Evolutionary conservation across 2,888 invertebrate species (phyloP).

Genomic region (Pasiphila rectangulata): DNA sequence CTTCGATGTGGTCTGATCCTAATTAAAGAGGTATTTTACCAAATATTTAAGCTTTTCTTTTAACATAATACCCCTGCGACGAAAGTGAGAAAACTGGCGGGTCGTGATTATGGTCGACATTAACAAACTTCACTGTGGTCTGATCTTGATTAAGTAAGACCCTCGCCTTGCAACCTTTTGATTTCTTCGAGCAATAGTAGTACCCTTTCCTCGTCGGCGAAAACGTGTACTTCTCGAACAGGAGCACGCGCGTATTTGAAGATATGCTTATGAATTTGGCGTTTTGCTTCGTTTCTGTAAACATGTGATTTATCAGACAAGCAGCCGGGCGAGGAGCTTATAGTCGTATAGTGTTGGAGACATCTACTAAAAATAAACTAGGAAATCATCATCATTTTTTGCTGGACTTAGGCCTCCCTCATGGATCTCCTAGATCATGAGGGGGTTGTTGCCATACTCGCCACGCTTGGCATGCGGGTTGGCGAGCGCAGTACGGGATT

Average conservation of each 20-base stretch:
- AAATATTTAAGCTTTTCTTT: conserved; percentile 7
- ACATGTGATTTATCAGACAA: no score
- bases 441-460: no score
- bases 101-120: conserved; percentile 44
- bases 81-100: conserved; percentile 41
- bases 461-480: no score
- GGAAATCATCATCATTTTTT: no score
- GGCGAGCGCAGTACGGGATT: no score
- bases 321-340: no score
- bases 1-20: no score
- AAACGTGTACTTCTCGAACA: conserved; percentile 53
- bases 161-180: conserved; percentile 52
- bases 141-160: conserved; percentile 42
- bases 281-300: conserved; percentile 11
- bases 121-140: conserved; percentile 32
- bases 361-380: no score
- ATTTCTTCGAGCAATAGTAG: conserved; percentile 57
- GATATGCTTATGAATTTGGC: conserved; percentile 43
- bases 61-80: conserved; percentile 39
- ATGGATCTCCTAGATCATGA: no score
- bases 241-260: conserved; percentile 45
- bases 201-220: conserved; percentile 42
- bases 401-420: no score
- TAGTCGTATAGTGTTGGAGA: no score
- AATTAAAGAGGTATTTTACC: no score